Evolutionary conservation across 2,113 vertebrate species (phyloP).

Genomic region (Gymnorhina tibicen): DNA sequence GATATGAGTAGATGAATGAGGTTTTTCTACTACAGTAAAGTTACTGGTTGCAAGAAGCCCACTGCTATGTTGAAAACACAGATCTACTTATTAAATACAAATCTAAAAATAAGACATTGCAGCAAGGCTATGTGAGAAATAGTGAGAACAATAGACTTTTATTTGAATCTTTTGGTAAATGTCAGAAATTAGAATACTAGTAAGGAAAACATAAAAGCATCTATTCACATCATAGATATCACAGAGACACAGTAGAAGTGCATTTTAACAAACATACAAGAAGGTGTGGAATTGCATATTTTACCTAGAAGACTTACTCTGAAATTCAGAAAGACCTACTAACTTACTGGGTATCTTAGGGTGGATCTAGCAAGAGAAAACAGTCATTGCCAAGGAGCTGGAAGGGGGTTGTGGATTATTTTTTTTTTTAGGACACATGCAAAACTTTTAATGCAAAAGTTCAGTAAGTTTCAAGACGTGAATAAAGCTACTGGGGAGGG

Average conservation of each 20-base stretch:
- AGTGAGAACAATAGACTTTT: background rate
- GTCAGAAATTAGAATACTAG: background rate
- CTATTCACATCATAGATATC: background rate
- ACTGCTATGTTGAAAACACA: background rate
- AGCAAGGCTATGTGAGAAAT: background rate
- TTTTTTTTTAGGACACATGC: background rate
- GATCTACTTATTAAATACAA: background rate
- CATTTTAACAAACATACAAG: background rate
- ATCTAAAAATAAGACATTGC: background rate
- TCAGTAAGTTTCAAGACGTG: background rate
- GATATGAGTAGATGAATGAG: background rate
- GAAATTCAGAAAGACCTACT: background rate
- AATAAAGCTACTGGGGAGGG: background rate
- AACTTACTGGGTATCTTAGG: background rate
- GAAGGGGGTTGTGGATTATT: fast-evolving
- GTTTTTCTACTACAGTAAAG: background rate
- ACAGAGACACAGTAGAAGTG: background rate
- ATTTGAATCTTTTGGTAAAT: background rate
- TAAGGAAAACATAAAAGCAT: background rate
- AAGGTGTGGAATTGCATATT: background rate
- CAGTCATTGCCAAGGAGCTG: background rate
- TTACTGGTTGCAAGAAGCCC: background rate
- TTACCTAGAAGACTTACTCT: background rate
- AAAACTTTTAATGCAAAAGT: background rate
- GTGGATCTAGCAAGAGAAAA: background rate